A percentile compares a stretch with the other conserved stretches of the same genome.
Conservation (phyloP, 2,113 vertebrate genomes). For the Glaucidium brasilianum region DNA sequence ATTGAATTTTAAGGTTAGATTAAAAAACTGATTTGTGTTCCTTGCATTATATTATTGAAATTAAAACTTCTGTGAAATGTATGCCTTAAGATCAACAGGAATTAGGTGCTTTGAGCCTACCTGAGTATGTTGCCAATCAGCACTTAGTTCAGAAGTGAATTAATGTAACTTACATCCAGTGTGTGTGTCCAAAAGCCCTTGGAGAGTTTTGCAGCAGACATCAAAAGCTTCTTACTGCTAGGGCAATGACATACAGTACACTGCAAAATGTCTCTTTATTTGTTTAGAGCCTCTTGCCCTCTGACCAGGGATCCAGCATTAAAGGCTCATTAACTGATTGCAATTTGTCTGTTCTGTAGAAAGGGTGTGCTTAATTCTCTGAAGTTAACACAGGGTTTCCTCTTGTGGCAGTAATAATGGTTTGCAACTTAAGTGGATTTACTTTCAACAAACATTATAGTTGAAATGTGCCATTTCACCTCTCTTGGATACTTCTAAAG, state of each 20-base stretch:
- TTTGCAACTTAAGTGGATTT: background rate
- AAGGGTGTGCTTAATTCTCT: background rate
- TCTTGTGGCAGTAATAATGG: background rate
- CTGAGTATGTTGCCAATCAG: background rate
- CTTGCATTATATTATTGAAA: background rate
- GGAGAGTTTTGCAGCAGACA: background rate
- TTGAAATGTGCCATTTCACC: background rate
- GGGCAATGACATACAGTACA: background rate
- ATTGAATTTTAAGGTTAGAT: background rate
- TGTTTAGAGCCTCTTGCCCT: background rate
- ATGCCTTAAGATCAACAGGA: background rate
- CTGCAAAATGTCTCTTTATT: background rate
- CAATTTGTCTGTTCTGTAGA: background rate
- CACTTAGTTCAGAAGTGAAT: background rate
- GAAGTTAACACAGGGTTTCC: background rate
- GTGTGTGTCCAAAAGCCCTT: background rate
- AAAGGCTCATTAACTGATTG: background rate
- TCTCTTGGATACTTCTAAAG: background rate
- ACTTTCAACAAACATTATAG: background rate
- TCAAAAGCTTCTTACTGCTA: background rate
- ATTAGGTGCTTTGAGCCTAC: background rate
- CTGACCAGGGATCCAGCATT: background rate
- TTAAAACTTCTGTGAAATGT: background rate
- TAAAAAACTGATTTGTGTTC: background rate
- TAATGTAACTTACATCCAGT: background rate